Percentiles rank a stretch among this genome's conserved stretches.
Conservation (phyloP, 2,888 invertebrate species). For the Graphium colonna region DNA sequence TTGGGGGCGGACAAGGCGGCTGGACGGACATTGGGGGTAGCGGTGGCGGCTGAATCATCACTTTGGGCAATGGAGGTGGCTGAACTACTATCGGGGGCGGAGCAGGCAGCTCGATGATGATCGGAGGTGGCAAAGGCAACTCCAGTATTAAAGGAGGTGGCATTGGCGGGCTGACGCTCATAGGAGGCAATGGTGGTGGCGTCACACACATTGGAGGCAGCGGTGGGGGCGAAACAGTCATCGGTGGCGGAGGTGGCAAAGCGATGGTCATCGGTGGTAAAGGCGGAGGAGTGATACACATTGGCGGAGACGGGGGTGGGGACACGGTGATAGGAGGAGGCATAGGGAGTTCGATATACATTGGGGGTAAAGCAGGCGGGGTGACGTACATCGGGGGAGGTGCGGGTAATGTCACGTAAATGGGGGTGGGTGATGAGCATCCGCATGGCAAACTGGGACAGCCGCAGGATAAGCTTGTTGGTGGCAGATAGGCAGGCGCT, state of each 20-base stretch:
- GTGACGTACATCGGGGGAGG: constrained; percentile 58
- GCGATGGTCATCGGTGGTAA: constrained; percentile 35
- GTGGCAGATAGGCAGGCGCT: constrained; percentile 24
- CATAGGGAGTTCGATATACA: constrained; percentile 50
- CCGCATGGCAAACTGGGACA: constrained; percentile 34
- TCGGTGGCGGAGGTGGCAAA: constrained; percentile 45
- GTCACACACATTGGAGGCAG: constrained; percentile 59
- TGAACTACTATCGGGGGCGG: constrained; percentile 60
- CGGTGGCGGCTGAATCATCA: constrained; percentile 63
- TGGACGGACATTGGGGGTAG: constrained; percentile 62
- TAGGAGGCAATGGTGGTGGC: constrained; percentile 47
- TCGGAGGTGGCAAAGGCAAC: constrained; percentile 37
- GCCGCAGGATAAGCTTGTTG: constrained; percentile 24
- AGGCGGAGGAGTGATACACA: constrained; percentile 50
- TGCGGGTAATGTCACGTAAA: constrained; percentile 55
- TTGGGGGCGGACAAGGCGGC: constrained; percentile 56
- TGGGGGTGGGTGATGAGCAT: constrained; percentile 43
- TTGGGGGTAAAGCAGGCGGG: constrained; percentile 55
- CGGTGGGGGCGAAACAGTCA: constrained; percentile 50
- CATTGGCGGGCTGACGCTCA: constrained; percentile 35
- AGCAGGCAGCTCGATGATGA: constrained; percentile 40
- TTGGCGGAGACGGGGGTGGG: constrained; percentile 51
- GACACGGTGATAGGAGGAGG: constrained; percentile 57
- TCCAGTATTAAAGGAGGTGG: constrained; percentile 39
- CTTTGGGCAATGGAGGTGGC: constrained; percentile 57